Base-by-base conservation (phyloP, 2,797 vertebrate species). In the Synanceia verrucosa region DNA sequence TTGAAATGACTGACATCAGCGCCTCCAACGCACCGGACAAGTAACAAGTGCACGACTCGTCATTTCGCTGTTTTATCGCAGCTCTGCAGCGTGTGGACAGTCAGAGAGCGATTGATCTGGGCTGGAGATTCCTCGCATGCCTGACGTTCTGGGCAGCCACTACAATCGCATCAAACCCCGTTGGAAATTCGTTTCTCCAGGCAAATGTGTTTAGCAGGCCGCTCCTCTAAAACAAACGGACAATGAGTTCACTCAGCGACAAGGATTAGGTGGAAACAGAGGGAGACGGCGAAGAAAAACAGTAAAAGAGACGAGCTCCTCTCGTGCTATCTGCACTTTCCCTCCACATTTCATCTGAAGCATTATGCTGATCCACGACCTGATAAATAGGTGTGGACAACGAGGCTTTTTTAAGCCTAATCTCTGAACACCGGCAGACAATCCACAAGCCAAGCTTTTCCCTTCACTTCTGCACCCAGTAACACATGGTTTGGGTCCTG, bases 161-260 rank as follows among this genome's bases (percentile, higher is more conserved):
- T 86, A 76, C 77, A 75, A 85, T 90, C 71, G 62, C 76, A 84
- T 81, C 79, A 69, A 70, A 70, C 63, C 71, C 65, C 62, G 41
- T 70, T 86, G 84, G 86, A 88, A 86, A 89, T 80, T 81, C 19
- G 29, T 76, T 89, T 82, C 83, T 70, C 67, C 84, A 78, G 77
- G 86, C 79, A 90, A 92, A 91, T 91, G 81, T 79, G 69, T 91
- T 89, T 89, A 81, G 73, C 90, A 89, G 85, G 84, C 79, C 9
- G 70, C 71, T 66, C 37, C 55, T 72, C 82, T 86, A 78, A 87
- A 82, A 87, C 63, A 77, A 84, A 87, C 61, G 77, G 78, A 88
- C 84, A 87, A 79, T 76, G 81, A 87, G 84, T 89, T 92, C 86
- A 89, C 73, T 88, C 82, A 71, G 73, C 41, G 71, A 82, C 57